phyloP scores from a whole-genome alignment of 2,797 vertebrate species.

The Xenentodon cancila region DNA sequence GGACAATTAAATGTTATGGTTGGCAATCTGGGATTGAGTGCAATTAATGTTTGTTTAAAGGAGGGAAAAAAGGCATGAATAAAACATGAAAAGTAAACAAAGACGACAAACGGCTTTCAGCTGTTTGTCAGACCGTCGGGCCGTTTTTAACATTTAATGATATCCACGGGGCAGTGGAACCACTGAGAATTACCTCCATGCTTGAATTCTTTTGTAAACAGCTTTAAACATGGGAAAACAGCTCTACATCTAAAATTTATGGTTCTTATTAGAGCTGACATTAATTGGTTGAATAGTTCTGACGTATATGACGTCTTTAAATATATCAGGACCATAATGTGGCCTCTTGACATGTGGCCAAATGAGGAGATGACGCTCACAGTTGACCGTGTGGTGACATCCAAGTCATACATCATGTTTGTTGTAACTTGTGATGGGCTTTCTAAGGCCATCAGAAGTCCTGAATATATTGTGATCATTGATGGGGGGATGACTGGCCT shows the following conservation, averaged over 20 bases:
- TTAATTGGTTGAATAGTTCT: no score
- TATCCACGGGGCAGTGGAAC: conserved; percentile 32
- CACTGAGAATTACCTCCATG: conserved; percentile 6
- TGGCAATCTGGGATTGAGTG: conserved; percentile 32
- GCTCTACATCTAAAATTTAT: not conserved
- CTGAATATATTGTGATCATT: conserved; percentile 47
- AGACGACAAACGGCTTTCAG: conserved; percentile 40
- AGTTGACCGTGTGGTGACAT: no score
- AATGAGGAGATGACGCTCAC: no score
- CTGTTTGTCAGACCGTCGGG: conserved; percentile 46
- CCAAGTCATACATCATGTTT: no score
- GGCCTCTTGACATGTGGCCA: no score
- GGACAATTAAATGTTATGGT: conserved; percentile 16
- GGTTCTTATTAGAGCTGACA: not conserved
- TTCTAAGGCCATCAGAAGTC: no score
- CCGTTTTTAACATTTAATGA: conserved; percentile 59
- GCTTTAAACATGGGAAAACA: not conserved
- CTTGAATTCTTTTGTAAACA: conserved; percentile 1
- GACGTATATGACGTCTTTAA: no score
- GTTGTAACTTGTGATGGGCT: no score
- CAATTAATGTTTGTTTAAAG: conserved; percentile 13
- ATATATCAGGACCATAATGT: no score
- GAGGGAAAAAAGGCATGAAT: conserved; percentile 42
- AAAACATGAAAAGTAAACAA: conserved; percentile 58
- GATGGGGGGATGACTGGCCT: conserved; percentile 21